Evolutionary conservation across 2,888 invertebrate genomes (phyloP).

Genomic region (Sphecodes monilicornis): DNA sequence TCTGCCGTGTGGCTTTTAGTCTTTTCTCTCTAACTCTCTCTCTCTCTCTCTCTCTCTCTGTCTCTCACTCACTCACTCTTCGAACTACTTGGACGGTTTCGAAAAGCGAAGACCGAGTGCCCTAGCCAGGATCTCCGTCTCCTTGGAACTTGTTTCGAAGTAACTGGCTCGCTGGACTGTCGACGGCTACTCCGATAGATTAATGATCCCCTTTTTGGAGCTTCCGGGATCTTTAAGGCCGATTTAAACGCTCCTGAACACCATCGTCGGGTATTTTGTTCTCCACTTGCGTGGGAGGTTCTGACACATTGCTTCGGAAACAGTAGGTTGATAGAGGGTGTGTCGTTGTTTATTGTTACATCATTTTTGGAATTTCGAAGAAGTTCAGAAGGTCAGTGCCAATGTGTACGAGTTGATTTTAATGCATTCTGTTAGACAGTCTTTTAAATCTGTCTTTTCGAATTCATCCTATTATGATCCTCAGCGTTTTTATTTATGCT

Average conservation of each 20-base stretch:
- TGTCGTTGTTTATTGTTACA: not conserved
- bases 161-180: slow-evolving; percentile 36
- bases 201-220: slow-evolving; percentile 22
- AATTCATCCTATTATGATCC: too few species aligned
- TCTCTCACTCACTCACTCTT: not conserved
- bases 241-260: not conserved
- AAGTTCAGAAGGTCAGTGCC: too few species aligned
- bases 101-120: not conserved
- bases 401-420: too few species aligned
- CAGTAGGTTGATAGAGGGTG: not conserved
- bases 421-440: too few species aligned
- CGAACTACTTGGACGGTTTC: slow-evolving; percentile 10
- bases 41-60: not conserved
- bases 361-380: too few species aligned
- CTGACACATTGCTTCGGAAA: not conserved
- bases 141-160: slow-evolving; percentile 19
- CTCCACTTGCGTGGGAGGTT: not conserved
- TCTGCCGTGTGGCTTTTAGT: slow-evolving; percentile 4
- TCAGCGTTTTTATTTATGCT: too few species aligned
- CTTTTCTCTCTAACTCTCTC: not conserved
- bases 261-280: slow-evolving; percentile 19
- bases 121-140: not conserved
- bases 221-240: slow-evolving; percentile 8
- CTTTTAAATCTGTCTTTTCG: too few species aligned
- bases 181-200: slow-evolving; percentile 24